These are phyloP conservation scores for Novumbra hubbsi DNA, from an alignment of 2,797 vertebrate genomes.

Conservation along the genomic window DNA sequence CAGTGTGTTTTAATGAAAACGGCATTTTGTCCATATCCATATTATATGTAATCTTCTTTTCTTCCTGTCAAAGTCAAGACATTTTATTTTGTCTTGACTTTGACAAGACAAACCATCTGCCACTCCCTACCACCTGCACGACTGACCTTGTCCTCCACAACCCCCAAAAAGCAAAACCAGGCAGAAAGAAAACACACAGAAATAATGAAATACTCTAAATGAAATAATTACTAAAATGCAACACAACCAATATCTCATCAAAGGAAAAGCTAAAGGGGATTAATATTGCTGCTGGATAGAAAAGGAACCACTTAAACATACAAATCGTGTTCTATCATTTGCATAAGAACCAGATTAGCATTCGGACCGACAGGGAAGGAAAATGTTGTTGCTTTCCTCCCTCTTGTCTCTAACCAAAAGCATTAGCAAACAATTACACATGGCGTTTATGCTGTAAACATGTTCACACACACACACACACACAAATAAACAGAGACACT, in stretches of 20 bases:
- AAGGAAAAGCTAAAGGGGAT: conserved; percentile 67
- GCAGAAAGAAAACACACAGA: conserved; percentile 47
- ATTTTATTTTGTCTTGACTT: no score
- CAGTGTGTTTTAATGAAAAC: no score
- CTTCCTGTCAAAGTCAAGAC: no score
- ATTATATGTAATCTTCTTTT: no score
- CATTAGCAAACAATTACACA: conserved; percentile 46
- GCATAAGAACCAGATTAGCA: conserved; percentile 77
- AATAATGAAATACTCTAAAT: conserved; percentile 9
- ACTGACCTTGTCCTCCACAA: conserved; percentile 33
- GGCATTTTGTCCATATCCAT: no score
- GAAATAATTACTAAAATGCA: conserved; percentile 55
- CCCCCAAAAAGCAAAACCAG: conserved; percentile 25
- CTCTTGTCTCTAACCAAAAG: conserved; percentile 20
- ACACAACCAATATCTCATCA: conserved; percentile 72
- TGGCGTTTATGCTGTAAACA: not conserved
- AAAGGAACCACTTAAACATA: conserved; percentile 73
- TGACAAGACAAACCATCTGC: no score
- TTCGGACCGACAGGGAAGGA: conserved; percentile 63
- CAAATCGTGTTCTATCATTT: conserved; percentile 70
- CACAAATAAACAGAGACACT: conserved; percentile 2
- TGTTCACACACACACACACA: conserved; percentile 9
- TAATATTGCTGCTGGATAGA: conserved; percentile 70
- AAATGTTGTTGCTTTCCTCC: conserved; percentile 48
- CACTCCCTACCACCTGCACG: conserved; percentile 13